These are phyloP conservation scores for Ctenodactylus gundi DNA, from an alignment of 2,113 vertebrate genomes.

Conservation along the genomic window DNA sequence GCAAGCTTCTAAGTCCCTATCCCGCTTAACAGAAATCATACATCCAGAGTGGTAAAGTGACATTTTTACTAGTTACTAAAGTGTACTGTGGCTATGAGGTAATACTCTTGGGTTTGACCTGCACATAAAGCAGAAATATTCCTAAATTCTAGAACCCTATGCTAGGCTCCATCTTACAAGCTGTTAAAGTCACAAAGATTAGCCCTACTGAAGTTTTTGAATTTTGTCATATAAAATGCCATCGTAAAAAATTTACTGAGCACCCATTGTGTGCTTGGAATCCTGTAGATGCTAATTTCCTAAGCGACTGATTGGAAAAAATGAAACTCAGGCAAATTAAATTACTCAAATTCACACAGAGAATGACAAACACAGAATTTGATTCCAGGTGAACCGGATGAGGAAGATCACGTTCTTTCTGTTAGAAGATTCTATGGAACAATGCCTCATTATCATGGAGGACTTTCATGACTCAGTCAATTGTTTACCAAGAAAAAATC, in stretches of 20 bases:
- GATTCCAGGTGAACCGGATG: not conserved
- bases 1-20: not conserved
- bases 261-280: not conserved
- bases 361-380: not conserved
- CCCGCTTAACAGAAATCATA: not conserved
- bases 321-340: constrained; percentile 14
- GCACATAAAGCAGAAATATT: not conserved
- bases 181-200: not conserved
- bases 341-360: not conserved
- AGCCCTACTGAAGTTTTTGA: not conserved
- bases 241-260: not conserved
- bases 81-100: not conserved
- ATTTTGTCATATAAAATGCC: not conserved
- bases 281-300: not conserved
- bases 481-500: constrained; percentile 9
- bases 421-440: not conserved
- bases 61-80: too few species aligned
- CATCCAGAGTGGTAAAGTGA: not conserved
- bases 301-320: not conserved
- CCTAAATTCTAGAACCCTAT: not conserved
- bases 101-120: not conserved
- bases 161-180: not conserved
- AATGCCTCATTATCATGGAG: not conserved
- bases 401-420: not conserved
- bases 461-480: not conserved